Evolutionary conservation across 2,888 invertebrate species (phyloP).

Genomic region (Nemoura dubitans): DNA sequence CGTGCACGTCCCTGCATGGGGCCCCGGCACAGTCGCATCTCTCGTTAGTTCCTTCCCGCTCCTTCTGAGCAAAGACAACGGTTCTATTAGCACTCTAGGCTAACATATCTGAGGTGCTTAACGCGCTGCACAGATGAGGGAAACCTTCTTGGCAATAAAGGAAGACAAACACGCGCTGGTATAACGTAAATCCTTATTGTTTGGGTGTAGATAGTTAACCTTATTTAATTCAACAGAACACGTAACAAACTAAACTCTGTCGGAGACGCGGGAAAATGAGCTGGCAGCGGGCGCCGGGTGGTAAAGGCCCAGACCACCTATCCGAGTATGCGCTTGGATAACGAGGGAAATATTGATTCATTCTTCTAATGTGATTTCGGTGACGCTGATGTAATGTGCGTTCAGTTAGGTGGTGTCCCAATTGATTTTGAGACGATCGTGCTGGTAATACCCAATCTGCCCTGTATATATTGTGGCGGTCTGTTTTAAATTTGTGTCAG

Average conservation of each 20-base stretch:
- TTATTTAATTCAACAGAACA: neutral
- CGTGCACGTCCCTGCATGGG: neutral
- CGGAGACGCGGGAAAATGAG: neutral
- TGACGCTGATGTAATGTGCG: neutral
- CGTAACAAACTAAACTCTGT: neutral
- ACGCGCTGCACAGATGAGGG: neutral
- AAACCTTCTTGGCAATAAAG: neutral
- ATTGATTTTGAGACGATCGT: neutral
- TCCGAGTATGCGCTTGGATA: neutral
- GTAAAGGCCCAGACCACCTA: neutral
- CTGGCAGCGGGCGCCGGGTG: neutral
- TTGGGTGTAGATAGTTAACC: neutral
- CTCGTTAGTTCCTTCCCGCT: neutral
- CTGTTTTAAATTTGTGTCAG: neutral
- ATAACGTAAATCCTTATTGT: constrained; percentile 2
- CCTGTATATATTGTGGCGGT: neutral
- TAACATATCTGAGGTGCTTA: constrained; percentile 17
- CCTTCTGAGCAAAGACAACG: constrained; percentile 3
- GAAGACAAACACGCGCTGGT: neutral
- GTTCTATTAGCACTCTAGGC: constrained; percentile 24
- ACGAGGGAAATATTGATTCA: neutral
- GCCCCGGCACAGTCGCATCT: neutral
- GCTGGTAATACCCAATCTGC: neutral
- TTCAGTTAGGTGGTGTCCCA: neutral
- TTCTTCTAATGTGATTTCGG: neutral